Percentiles rank a stretch among this genome's conserved stretches.
Conservation (phyloP, 2,888 invertebrate genomes). For the Athalia cordata region DNA sequence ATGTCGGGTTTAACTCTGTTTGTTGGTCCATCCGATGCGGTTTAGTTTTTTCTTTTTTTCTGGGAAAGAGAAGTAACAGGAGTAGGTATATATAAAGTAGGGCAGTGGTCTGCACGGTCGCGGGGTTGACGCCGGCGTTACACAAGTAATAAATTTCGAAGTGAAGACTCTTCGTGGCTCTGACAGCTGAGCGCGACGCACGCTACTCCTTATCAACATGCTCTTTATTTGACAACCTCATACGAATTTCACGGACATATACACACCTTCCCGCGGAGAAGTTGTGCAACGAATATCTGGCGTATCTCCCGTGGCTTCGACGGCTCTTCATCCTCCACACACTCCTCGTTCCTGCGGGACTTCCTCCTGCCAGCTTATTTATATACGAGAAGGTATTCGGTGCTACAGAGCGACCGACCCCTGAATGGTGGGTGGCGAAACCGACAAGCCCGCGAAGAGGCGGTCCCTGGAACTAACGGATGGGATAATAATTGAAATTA, state of each 20-base stretch:
- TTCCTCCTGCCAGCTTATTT: constrained; percentile 21
- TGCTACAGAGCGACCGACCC: not conserved
- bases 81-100: no score
- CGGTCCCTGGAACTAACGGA: constrained; percentile 57
- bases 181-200: constrained; percentile 25
- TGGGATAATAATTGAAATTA: constrained; percentile 64
- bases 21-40: constrained; percentile 14
- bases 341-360: constrained; percentile 6
- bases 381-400: constrained; percentile 21
- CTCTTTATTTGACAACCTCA: constrained; percentile 47
- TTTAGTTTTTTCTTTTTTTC: not conserved
- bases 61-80: not conserved
- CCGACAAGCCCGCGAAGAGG: constrained; percentile 55
- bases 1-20: not conserved
- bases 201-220: constrained; percentile 40
- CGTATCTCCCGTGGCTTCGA: constrained; percentile 5
- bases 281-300: constrained; percentile 6
- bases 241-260: constrained; percentile 31
- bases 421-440: constrained; percentile 12
- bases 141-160: no score
- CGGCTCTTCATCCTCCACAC: constrained; percentile 19
- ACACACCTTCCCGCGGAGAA: constrained; percentile 7
- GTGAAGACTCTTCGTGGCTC: not conserved
- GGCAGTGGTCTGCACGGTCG: no score
- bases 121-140: no score